These are phyloP conservation scores for Cetonia aurata DNA, from an alignment of 2,888 invertebrate species.

Conservation along the genomic window DNA sequence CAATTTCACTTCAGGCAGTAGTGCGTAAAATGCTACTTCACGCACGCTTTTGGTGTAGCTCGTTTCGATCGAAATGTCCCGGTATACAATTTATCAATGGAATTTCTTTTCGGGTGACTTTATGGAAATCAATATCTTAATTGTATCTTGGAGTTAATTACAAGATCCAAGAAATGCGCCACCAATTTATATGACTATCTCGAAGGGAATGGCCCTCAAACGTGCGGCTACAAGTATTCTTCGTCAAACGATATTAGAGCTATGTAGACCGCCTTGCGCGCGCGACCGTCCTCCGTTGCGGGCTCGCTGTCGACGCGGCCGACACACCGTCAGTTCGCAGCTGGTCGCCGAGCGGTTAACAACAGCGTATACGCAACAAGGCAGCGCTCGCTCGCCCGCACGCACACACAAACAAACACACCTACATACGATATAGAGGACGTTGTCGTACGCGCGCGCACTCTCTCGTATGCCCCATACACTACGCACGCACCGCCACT, in stretches of 20 bases:
- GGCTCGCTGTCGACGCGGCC: neutral
- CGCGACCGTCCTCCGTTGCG: constrained; percentile 25
- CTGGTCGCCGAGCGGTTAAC: constrained; percentile 27
- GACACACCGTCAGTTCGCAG: constrained; percentile 28
- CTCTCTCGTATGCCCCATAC: constrained; percentile 26
- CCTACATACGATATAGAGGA: neutral
- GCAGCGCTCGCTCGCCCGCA: constrained; percentile 10
- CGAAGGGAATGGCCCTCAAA: no score
- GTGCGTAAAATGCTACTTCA: no score
- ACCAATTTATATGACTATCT: no score
- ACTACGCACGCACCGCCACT: constrained; percentile 9
- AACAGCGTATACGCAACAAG: constrained; percentile 7
- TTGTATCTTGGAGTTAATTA: no score
- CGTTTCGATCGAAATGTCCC: no score
- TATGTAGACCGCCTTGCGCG: constrained; percentile 23
- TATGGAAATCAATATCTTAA: no score
- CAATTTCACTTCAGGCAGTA: no score
- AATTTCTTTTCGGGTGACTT: no score
- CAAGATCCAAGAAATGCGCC: no score
- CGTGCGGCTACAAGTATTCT: no score
- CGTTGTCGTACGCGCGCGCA: constrained; percentile 26
- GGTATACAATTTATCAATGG: no score
- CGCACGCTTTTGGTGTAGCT: no score
- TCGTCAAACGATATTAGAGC: neutral
- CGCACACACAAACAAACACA: constrained; percentile 23